Base-by-base conservation (phyloP, 2,888 invertebrate species). In the Proisotoma minuta region DNA sequence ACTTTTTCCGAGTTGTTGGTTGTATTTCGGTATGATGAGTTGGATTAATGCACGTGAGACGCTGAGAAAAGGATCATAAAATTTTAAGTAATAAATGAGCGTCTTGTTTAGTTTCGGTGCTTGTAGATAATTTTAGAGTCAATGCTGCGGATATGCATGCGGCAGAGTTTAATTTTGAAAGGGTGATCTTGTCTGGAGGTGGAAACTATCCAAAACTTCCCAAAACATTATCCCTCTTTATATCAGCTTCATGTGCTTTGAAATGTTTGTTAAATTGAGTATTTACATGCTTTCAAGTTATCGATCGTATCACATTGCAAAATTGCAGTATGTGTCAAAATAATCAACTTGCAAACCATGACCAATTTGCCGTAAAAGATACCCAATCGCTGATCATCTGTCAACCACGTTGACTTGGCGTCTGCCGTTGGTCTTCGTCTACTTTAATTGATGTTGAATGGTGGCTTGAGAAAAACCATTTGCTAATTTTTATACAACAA, bases 81-180 rank as follows among this genome's bases (percentile, higher is more conserved):
- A 28, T 52, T 8, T 52, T 52, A 18, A 18, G 52, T 28, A 52
- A 52, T 52, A 52, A 52, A 52, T 52, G 52, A 52, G 52, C 20
- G 26, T 28, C 5, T 4, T 49, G n/a, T 52, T 18, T 27, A 28
- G 18, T 28, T 26, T 34, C 39, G 34, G 15, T 51, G 50, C 60
- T 61, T 49, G 24, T 58, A 60, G 62, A 65, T 65, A 65, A 62
- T 65, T 62, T 62, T 65, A 65, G 65, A 63, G 28, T 23, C n/a
- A n/a, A n/a, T n/a, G n/a, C n/a, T n/a, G n/a, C n/a, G n/a, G n/a
- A n/a, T n/a, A n/a, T n/a, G n/a, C n/a, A n/a, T n/a, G n/a, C n/a
- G 26, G 5, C 8, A 34, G 10, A 50, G 20, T 4, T 15, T 34
- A 49, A 52, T 29, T n/a, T n/a, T n/a, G n/a, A n/a, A n/a, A n/a